Conservation (phyloP, 2,888 invertebrate species). For the Cotesia congregata region DNA sequence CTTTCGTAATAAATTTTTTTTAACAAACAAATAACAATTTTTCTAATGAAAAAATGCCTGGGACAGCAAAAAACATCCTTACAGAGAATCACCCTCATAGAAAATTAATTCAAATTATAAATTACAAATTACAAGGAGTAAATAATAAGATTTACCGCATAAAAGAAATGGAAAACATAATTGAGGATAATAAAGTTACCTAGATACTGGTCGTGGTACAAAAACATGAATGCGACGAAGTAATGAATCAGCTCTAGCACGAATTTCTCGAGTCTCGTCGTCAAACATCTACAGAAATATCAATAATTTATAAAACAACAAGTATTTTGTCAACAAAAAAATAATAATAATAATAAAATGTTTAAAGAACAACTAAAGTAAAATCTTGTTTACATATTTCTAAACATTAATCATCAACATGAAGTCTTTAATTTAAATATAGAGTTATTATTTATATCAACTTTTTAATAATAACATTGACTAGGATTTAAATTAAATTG, state of each 20-base stretch:
- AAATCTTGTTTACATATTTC: too few relatives aligned
- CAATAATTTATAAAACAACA: slow-evolving; percentile 6
- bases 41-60: too few relatives aligned
- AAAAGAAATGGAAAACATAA: neutral
- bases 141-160: too few relatives aligned
- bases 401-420: too few relatives aligned
- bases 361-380: too few relatives aligned
- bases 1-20: too few relatives aligned
- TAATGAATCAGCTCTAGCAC: slow-evolving; percentile 82
- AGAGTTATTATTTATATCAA: neutral
- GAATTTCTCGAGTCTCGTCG: slow-evolving; percentile 86
- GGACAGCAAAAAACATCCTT: too few relatives aligned
- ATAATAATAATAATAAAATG: neutral
- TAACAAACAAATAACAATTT: too few relatives aligned
- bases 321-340: neutral
- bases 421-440: too few relatives aligned
- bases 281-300: slow-evolving; percentile 79
- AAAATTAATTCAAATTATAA: too few relatives aligned
- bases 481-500: neutral
- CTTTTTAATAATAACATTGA: neutral
- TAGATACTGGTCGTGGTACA: slow-evolving; percentile 79
- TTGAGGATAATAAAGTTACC: slow-evolving; percentile 69
- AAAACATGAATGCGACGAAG: slow-evolving; percentile 83
- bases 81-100: too few relatives aligned
- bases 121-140: too few relatives aligned